Conservation (phyloP, 2,888 invertebrate species). For the Amorpha juglandis region DNA sequence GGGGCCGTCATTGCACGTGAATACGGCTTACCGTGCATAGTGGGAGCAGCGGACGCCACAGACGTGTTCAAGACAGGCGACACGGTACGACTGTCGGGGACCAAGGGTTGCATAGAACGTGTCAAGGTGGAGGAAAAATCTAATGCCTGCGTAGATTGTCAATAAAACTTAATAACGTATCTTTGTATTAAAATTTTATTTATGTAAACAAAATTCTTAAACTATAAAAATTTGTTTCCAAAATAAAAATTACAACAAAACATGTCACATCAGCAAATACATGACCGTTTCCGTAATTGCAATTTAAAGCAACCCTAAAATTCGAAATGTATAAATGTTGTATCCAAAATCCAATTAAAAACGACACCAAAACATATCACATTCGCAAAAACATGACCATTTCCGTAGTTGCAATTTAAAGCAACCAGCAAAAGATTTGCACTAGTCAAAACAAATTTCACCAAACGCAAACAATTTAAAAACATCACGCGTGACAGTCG, state of each 20-base stretch:
- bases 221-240: too few relatives aligned
- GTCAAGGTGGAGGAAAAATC: conserved; percentile 50
- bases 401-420: too few relatives aligned
- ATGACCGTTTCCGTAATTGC: too few relatives aligned
- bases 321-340: conserved; percentile 1
- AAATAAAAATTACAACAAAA: background rate
- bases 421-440: background rate
- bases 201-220: conserved; percentile 3
- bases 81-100: conserved; percentile 78
- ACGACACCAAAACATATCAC: background rate
- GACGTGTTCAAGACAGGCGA: conserved; percentile 88
- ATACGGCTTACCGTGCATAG: conserved; percentile 92
- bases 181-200: background rate
- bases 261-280: background rate
- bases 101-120: conserved; percentile 70
- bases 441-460: background rate
- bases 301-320: too few relatives aligned
- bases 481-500: background rate
- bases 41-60: conserved; percentile 89
- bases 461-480: conserved; percentile 3
- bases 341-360: background rate
- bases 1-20: conserved; percentile 93
- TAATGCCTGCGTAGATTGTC: conserved; percentile 29
- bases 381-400: too few relatives aligned
- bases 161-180: background rate